Conservation (phyloP, 2,888 invertebrate genomes). For the Melikaiella ostensackeni region DNA sequence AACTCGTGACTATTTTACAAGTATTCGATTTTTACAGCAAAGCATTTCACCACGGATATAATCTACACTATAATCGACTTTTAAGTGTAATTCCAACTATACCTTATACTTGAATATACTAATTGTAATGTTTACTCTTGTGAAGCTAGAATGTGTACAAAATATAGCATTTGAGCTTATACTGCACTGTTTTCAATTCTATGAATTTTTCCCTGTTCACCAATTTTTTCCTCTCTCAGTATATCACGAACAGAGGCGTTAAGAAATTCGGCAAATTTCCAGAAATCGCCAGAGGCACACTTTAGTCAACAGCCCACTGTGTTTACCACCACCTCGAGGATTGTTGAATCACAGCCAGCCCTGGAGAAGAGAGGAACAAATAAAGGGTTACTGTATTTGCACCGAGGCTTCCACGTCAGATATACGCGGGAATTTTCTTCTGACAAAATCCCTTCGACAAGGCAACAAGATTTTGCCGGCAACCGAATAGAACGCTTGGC, state of each 20-base stretch:
- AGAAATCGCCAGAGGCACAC: constrained; percentile 65
- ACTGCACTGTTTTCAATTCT: not conserved
- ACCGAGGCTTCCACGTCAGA: constrained; percentile 62
- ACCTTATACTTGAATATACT: no score
- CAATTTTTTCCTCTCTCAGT: not conserved
- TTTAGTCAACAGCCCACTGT: constrained; percentile 47
- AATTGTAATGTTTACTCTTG: no score
- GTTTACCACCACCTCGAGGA: constrained; percentile 72
- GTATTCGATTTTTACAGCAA: no score
- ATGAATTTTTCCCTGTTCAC: not conserved
- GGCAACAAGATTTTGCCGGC: constrained; percentile 43
- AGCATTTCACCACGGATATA: no score
- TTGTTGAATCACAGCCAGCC: constrained; percentile 75
- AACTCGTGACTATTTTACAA: no score
- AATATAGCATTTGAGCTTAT: no score
- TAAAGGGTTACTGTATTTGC: constrained; percentile 78
- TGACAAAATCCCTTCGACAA: constrained; percentile 48
- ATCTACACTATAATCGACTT: no score
- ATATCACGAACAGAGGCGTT: not conserved
- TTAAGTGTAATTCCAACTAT: no score
- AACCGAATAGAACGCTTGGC: constrained; percentile 44
- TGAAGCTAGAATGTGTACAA: no score
- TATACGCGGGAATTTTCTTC: constrained; percentile 50
- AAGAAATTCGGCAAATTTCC: constrained; percentile 60
- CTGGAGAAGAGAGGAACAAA: constrained; percentile 68